Base-by-base conservation (phyloP, 2,888 invertebrate genomes). In the Rhingia campestris region DNA sequence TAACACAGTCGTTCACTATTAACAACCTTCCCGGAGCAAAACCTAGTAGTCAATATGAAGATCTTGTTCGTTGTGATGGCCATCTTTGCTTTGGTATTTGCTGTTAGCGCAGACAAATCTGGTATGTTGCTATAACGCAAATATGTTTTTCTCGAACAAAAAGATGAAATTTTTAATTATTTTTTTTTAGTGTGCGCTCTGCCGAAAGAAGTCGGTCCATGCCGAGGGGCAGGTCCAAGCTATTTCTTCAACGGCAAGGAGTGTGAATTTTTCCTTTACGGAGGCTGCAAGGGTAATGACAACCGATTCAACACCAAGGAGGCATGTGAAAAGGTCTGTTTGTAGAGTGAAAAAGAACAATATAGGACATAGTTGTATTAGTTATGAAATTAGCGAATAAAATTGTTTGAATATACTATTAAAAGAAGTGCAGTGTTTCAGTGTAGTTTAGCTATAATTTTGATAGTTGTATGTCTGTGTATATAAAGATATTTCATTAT, bases 261-360 rank as follows among this genome's bases (percentile, higher is more conserved):
- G 12, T 88, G 88, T 53, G 77, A 88, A 59, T 4, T 73, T 22
- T 88, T 88, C 73, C 4, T 87, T 12, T 88, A 88, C 79, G 88
- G 88, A 37, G 88, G 88, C 10, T 88, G 88, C 63, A 76, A 80
- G 30, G 88, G 88, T 7, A 88, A 88, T 56, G 88, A 61, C 30
- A 88, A 88, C 47, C 86, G 87, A 49, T 88, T 88, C 59, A 6
- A 33, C 0, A 70, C 54, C 3, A 84, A 87, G 54, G 86, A 86
- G 6, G 86, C 85, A 1, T 88, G 88, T 47, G 87, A 87, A 45
- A 84, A 87, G 47, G 66, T 64, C 9, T 88, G 88, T 39, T 74
- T 86, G 51, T 82, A 75, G 22, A 77, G 3, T 37, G 2, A 22
- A 49, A 49, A 9, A 5, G 30, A 49, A 14, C 10, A 49, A 49